Conservation (phyloP, 2,113 vertebrate genomes). For the Callipepla squamata region DNA sequence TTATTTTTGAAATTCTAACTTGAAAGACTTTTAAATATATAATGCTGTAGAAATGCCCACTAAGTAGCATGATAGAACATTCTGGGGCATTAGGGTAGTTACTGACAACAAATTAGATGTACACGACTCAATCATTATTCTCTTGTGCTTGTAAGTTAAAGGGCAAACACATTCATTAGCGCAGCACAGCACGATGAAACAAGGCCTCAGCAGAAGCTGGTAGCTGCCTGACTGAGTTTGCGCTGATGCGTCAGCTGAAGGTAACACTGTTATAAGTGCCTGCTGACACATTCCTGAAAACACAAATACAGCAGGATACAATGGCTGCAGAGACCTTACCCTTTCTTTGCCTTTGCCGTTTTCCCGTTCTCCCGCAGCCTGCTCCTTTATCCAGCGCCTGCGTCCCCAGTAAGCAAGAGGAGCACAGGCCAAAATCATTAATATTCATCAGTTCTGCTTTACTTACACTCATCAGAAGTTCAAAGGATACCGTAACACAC, state of each 20-base stretch:
- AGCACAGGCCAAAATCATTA: neutral
- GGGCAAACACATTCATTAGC: neutral
- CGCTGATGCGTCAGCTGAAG: neutral
- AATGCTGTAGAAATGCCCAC: neutral
- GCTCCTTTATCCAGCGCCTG: neutral
- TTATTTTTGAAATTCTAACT: slow-evolving; percentile 29
- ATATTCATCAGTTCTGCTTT: slow-evolving; percentile 4
- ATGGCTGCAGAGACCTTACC: neutral
- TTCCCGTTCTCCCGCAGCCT: neutral
- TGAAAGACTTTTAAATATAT: slow-evolving; percentile 10
- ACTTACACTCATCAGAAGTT: neutral
- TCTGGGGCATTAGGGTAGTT: neutral
- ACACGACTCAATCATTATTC: neutral
- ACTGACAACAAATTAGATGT: neutral
- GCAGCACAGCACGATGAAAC: neutral
- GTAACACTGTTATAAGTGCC: neutral
- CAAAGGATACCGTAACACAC: neutral
- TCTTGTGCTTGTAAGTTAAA: neutral
- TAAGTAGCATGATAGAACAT: neutral
- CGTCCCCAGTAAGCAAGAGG: neutral
- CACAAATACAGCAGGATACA: neutral
- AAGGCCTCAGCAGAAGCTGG: neutral
- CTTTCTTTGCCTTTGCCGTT: neutral
- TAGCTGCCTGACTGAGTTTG: neutral
- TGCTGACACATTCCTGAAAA: neutral